phyloP scores from a whole-genome alignment of 1,140 invertebrate species.

The Trialeurodes vaporariorum region DNA sequence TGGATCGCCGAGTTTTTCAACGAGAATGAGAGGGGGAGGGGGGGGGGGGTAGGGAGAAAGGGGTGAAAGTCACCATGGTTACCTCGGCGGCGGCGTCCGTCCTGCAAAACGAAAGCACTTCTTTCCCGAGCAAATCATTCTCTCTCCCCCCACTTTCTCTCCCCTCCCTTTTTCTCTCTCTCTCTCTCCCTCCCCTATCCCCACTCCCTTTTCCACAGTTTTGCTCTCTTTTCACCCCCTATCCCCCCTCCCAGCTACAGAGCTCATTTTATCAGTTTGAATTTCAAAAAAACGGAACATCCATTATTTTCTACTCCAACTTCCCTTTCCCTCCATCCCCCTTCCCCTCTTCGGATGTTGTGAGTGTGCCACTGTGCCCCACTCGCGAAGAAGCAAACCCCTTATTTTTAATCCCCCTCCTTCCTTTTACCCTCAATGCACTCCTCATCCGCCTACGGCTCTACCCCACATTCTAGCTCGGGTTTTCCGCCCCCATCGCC shows the following conservation, averaged over 20 bases:
- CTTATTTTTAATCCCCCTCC: neutral
- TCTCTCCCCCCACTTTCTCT: neutral
- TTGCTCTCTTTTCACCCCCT: neutral
- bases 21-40: no score
- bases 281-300: neutral
- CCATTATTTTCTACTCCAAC: neutral
- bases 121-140: neutral
- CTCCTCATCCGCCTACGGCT: no score
- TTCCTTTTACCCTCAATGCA: neutral
- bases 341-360: no score
- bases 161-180: neutral
- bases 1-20: neutral
- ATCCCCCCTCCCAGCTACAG: neutral
- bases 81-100: neutral
- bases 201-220: neutral
- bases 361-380: neutral
- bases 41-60: no score
- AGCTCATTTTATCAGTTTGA: neutral
- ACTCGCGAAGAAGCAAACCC: neutral
- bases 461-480: no score
- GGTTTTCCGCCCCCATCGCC: neutral
- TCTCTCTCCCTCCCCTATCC: neutral
- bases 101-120: neutral
- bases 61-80: neutral
- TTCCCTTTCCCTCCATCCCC: no score